These are phyloP conservation scores for Delia radicum DNA, from an alignment of 1,140 invertebrate genomes.

Conservation along the genomic window DNA sequence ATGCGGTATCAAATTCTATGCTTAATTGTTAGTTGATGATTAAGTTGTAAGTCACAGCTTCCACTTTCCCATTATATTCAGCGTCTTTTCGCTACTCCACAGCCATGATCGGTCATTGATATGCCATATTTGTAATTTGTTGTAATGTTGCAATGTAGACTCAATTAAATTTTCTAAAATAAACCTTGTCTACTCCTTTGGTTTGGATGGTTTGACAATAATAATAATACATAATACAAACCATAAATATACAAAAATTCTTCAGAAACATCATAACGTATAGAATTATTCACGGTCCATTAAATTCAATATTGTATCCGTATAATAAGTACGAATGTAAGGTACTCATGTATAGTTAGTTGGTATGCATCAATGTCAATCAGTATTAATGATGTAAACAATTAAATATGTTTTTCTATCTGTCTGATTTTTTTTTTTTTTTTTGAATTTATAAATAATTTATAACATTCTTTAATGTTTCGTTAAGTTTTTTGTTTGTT, in stretches of 20 bases:
- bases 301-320: no score
- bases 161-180: constrained; percentile 20
- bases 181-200: neutral
- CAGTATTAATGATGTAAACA: constrained; percentile 21
- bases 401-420: constrained; percentile 11
- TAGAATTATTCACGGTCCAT: neutral
- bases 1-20: neutral
- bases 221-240: neutral
- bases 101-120: neutral
- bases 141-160: constrained; percentile 6
- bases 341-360: neutral
- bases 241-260: constrained; percentile 20
- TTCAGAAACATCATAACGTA: neutral
- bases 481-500: neutral
- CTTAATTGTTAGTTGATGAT: constrained; percentile 20
- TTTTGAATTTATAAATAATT: constrained; percentile 8
- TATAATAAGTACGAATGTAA: no score
- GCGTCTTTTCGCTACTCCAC: neutral
- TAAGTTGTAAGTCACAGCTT: constrained; percentile 20
- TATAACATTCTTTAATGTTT: constrained; percentile 13
- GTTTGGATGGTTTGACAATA: neutral
- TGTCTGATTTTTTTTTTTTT: neutral
- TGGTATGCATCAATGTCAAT: constrained; percentile 21
- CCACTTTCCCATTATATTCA: neutral
- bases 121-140: constrained; percentile 11